A percentile compares a stretch with the other conserved stretches of the same genome.
Evolutionary conservation across 2,888 invertebrate species (phyloP).

Genomic region (Volucella inflata): DNA sequence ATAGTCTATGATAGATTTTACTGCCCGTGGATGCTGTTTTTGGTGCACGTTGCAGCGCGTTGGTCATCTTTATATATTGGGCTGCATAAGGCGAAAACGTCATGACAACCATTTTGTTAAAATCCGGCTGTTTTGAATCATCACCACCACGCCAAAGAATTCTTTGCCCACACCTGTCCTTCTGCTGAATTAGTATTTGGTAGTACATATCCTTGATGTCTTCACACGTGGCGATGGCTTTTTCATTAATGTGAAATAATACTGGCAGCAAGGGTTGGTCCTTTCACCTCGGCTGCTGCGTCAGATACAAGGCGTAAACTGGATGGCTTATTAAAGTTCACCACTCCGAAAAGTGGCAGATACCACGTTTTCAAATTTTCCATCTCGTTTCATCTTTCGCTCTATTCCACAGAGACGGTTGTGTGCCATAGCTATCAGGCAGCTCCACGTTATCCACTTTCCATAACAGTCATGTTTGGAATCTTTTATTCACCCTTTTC

Average conservation of each 20-base stretch:
- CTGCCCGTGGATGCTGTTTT: too few relatives aligned
- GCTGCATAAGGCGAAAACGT: too few relatives aligned
- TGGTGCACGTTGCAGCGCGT: too few relatives aligned
- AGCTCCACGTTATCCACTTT: slow-evolving; percentile 14
- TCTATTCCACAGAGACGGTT: slow-evolving; percentile 69
- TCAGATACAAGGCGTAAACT: slow-evolving; percentile 78
- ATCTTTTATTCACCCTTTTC: background rate
- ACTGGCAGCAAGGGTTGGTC: slow-evolving; percentile 79
- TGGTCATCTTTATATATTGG: too few relatives aligned
- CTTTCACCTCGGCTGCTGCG: slow-evolving; percentile 77
- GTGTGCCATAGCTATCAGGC: slow-evolving; percentile 67
- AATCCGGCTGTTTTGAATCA: too few relatives aligned
- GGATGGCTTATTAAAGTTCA: slow-evolving; percentile 76
- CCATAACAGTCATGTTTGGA: slow-evolving; percentile 36
- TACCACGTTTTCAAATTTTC: slow-evolving; percentile 74
- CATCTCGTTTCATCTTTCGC: slow-evolving; percentile 62
- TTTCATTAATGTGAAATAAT: slow-evolving; percentile 78
- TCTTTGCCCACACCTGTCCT: too few relatives aligned
- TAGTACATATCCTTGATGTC: slow-evolving; percentile 77
- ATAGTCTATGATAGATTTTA: too few relatives aligned
- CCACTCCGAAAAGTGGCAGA: slow-evolving; percentile 76
- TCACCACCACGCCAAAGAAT: too few relatives aligned
- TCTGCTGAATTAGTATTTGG: slow-evolving; percentile 14
- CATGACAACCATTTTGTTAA: too few relatives aligned
- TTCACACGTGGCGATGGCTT: slow-evolving; percentile 77